Base-by-base conservation (phyloP, 2,888 invertebrate genomes). In the Aphidius colemani region DNA sequence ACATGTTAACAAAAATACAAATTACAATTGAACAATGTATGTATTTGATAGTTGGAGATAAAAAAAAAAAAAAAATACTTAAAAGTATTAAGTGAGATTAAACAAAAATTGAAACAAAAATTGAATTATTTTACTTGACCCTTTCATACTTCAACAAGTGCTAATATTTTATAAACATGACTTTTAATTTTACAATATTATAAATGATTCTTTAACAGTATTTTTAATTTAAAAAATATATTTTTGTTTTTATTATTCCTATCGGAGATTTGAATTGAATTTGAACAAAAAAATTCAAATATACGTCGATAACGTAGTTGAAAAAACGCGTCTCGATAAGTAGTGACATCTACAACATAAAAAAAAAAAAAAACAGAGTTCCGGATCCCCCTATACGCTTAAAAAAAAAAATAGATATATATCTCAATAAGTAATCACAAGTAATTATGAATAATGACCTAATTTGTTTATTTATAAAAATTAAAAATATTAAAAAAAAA, bases 41-140 rank as follows among this genome's bases (percentile, higher is more conserved):
- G 55, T 55, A 55, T 55, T 44, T 55, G 55, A 55, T 43, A 55
- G 55, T 55, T 55, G 11, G 18, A 9, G 44, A 44, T 6, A 43
- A 55, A 48, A 48, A 48, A 48, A 48, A 48, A 48, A 48, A 48
- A 48, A 48, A 48, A 55, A 55, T 30, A 11, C 8, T 41, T 55
- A 43, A 41, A 55, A 55, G 40, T 55, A 55, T 55, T 44, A 55
- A 55, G 55, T 55, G 55, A 55, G 55, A 55, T 55, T 43, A 44
- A 10, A 45, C 9, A 55, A 18, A 55, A 55, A 55, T 18, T 13
- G 13, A 9, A 13, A 53, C 18, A 55, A 13, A 44, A 9, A 9
- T 44, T 55, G 18, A 44, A 18, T 43, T 7, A 55, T 55, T 55
- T 55, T 44, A 55, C 44, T 44, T 55, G 18, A 44, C 55, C 44